Evolutionary conservation across 2,888 invertebrate genomes (phyloP).

Genomic region (Aethes cnicana): DNA sequence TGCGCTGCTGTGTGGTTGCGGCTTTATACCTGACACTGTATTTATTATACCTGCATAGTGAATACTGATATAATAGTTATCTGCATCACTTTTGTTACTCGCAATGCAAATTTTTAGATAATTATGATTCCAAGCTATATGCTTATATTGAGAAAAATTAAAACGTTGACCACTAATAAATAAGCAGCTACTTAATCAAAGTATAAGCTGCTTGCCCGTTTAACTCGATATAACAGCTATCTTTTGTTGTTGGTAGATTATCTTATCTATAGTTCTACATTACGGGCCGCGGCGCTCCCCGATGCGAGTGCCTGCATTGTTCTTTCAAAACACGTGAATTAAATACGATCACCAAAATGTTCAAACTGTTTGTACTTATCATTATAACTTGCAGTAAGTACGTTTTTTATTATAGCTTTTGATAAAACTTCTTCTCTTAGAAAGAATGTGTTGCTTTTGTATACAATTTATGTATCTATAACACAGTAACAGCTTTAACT

Average conservation of each 20-base stretch:
- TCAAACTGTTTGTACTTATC: constrained; percentile 38
- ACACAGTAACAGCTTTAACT: too few species aligned
- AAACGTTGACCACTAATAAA: too few species aligned
- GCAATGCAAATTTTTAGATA: too few species aligned
- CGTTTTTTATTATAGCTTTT: neutral
- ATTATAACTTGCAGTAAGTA: constrained; percentile 54
- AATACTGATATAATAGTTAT: too few species aligned
- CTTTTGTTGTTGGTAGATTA: constrained; percentile 12
- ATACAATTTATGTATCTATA: too few species aligned
- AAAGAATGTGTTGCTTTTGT: constrained; percentile 6
- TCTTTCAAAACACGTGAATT: constrained; percentile 14
- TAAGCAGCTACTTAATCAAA: neutral
- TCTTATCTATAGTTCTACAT: constrained; percentile 24
- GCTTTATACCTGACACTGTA: too few species aligned
- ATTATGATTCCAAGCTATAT: too few species aligned
- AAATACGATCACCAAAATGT: constrained; percentile 43
- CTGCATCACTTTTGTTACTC: too few species aligned
- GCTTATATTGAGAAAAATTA: too few species aligned
- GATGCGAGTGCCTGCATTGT: constrained; percentile 9
- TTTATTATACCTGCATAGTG: too few species aligned
- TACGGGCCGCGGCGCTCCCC: constrained; percentile 16
- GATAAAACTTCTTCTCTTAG: neutral
- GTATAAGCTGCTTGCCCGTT: neutral
- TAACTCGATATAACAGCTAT: constrained; percentile 8
- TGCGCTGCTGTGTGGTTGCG: too few species aligned